Evolutionary conservation across 2,113 vertebrate genomes (phyloP).

Genomic region (Rhizomys pruinosus): DNA sequence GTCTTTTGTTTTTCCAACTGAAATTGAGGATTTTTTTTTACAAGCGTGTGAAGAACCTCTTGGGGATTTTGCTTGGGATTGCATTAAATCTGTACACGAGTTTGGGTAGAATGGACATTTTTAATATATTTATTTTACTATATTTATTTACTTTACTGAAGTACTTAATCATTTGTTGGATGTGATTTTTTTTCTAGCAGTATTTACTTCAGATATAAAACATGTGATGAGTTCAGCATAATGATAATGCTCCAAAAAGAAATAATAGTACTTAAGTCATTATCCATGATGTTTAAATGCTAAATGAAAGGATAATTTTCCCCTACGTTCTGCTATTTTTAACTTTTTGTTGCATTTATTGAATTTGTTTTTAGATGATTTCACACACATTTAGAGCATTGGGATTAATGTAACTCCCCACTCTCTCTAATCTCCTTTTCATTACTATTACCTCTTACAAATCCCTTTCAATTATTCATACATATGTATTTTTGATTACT

Average conservation of each 20-base stretch:
- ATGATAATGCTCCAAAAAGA: background rate
- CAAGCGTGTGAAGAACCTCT: too few relatives aligned
- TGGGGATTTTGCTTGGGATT: too few relatives aligned
- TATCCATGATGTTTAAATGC: background rate
- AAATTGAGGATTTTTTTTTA: too few relatives aligned
- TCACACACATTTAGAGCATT: background rate
- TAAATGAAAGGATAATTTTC: background rate
- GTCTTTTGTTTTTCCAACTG: too few relatives aligned
- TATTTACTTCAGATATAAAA: background rate
- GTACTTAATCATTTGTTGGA: background rate
- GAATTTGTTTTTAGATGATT: background rate
- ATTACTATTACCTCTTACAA: too few relatives aligned
- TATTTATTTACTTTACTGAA: too few relatives aligned
- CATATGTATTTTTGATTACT: background rate
- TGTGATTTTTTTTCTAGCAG: background rate
- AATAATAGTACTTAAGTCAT: background rate
- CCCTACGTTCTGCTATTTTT: background rate
- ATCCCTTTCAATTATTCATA: background rate
- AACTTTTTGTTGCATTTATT: background rate
- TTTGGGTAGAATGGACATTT: too few relatives aligned
- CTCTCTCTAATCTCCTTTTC: too few relatives aligned
- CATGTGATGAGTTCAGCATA: background rate
- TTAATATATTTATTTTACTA: background rate
- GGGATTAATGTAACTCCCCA: too few relatives aligned
- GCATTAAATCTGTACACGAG: too few relatives aligned